Evolutionary conservation across 2,113 vertebrate species (phyloP).

Genomic region (Mandrillus leucophaeus): DNA sequence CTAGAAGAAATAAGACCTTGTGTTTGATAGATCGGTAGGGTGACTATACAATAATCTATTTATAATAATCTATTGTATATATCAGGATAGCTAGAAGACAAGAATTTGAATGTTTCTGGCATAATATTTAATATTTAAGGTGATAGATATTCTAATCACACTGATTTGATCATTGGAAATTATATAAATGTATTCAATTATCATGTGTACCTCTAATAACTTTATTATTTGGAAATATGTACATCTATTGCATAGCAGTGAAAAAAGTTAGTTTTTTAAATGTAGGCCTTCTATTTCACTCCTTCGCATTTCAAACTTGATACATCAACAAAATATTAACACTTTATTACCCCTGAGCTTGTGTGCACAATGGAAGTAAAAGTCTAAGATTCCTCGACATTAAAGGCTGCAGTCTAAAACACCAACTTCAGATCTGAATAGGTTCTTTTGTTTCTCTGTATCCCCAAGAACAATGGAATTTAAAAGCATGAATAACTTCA

Average conservation of each 20-base stretch:
- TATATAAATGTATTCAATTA: neutral
- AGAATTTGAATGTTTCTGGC: neutral
- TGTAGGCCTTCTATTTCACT: neutral
- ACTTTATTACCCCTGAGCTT: neutral
- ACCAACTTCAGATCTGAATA: neutral
- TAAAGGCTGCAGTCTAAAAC: neutral
- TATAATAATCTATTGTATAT: neutral
- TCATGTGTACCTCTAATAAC: neutral
- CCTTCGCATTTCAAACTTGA: neutral
- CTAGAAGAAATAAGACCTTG: neutral
- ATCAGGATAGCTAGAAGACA: neutral
- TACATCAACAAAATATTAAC: neutral
- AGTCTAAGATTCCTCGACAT: neutral
- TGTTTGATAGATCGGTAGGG: neutral
- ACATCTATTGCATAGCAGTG: neutral
- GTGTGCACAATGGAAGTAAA: neutral
- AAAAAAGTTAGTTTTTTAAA: neutral
- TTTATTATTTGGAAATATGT: neutral
- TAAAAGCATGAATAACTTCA: conserved; percentile 15
- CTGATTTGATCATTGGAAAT: neutral
- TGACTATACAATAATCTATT: neutral
- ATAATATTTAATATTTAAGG: neutral
- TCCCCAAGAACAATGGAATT: neutral
- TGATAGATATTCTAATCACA: neutral
- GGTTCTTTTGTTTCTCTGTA: conserved; percentile 2